Evolutionary conservation across 1,140 invertebrate genomes (phyloP).

Genomic region (Leptoteleia sp.): DNA sequence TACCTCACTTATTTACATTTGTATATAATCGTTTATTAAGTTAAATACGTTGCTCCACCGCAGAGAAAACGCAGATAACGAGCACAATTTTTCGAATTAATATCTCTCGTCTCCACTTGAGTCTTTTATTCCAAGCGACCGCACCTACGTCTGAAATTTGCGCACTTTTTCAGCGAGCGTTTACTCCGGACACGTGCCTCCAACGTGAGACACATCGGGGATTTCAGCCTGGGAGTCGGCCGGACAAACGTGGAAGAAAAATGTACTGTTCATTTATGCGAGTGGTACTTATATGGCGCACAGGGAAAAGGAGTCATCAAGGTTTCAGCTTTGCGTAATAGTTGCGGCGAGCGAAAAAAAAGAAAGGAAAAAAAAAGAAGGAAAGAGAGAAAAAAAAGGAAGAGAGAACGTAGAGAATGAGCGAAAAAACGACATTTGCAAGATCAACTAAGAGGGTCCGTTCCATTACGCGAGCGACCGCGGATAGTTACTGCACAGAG

Average conservation of each 20-base stretch:
- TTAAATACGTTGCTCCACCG: no score
- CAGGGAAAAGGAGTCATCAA: conserved; percentile 52
- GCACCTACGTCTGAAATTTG: conserved; percentile 33
- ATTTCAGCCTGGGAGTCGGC: conserved; percentile 10
- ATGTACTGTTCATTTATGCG: conserved; percentile 51
- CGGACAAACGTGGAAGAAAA: conserved; percentile 45
- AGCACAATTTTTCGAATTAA: conserved; percentile 22
- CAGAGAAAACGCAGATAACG: no score
- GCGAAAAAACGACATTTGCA: conserved; percentile 37
- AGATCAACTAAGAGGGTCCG: conserved; percentile 36
- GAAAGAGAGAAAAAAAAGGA: conserved; percentile 7
- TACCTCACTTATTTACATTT: no score
- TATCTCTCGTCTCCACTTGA: conserved; percentile 8
- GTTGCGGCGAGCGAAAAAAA: conserved; percentile 33
- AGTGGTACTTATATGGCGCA: conserved; percentile 60
- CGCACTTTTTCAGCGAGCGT: conserved; percentile 46
- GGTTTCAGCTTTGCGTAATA: conserved; percentile 62
- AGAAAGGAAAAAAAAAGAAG: conserved; percentile 11
- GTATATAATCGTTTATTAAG: no score
- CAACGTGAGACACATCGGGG: conserved; percentile 23
- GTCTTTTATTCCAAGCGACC: conserved; percentile 32
- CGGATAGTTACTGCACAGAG: conserved; percentile 25
- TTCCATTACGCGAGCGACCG: conserved; percentile 26
- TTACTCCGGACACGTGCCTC: conserved; percentile 55
- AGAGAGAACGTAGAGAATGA: neutral